Conservation (phyloP, 2,797 vertebrate genomes). For the Anableps anableps region DNA sequence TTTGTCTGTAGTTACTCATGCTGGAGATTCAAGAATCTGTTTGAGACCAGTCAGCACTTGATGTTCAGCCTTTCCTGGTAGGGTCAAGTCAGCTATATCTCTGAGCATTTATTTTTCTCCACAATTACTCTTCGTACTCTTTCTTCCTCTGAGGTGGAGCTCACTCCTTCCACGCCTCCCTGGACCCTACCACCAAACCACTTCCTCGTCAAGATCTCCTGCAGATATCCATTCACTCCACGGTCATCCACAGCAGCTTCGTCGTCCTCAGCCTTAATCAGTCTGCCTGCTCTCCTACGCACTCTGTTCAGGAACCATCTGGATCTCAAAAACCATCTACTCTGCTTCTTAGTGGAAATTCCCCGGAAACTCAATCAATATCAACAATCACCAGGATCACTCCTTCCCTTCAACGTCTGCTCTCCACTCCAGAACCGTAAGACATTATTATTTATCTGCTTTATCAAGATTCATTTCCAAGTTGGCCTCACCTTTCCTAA, state of each 20-base stretch:
- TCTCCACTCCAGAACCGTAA: not conserved
- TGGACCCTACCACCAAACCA: not conserved
- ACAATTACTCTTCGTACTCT: not conserved
- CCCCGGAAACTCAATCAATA: not conserved
- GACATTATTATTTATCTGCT: not conserved
- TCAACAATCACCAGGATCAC: not conserved
- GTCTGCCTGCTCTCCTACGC: not conserved
- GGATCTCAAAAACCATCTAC: not conserved
- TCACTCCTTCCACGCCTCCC: not conserved
- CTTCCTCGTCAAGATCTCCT: not conserved
- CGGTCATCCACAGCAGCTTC: not conserved
- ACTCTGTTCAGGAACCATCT: not conserved
- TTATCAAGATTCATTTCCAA: not conserved
- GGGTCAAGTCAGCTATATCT: not conserved
- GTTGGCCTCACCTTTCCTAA: not conserved
- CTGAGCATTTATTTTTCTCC: not conserved
- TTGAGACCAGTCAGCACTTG: not conserved
- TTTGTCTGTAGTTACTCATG: not conserved
- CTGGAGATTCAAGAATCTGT: not conserved
- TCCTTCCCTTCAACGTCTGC: not conserved
- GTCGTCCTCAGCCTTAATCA: not conserved
- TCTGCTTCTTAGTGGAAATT: not conserved
- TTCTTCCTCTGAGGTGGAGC: not conserved
- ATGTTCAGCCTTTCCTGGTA: not conserved
- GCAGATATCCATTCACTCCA: not conserved